phyloP scores from a whole-genome alignment of 2,888 invertebrate genomes.

The Carpatolechia fugitivella region DNA sequence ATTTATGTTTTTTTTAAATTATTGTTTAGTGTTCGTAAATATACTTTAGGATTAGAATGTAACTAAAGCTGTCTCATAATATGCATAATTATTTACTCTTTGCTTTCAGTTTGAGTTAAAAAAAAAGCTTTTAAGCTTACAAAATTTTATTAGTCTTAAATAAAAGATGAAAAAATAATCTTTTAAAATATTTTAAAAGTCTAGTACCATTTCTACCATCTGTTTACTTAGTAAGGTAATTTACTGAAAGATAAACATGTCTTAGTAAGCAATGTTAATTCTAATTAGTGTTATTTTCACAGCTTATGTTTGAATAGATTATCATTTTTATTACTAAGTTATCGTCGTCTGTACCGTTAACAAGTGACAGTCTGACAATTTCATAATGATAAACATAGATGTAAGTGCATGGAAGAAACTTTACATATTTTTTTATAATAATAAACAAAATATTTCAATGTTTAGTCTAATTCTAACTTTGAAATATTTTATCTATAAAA shows the following conservation, averaged over 20 bases:
- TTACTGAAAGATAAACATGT: slow-evolving; percentile 7
- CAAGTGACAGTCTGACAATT: slow-evolving; percentile 14
- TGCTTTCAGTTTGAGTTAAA: background rate
- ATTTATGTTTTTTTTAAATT: too few relatives aligned
- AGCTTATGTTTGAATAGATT: slow-evolving; percentile 11
- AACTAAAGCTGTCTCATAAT: too few relatives aligned
- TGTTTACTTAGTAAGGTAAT: slow-evolving; percentile 2
- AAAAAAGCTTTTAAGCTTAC: too few relatives aligned
- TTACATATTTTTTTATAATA: too few relatives aligned
- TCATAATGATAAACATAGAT: slow-evolving; percentile 9
- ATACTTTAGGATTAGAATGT: too few relatives aligned
- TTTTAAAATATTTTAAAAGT: background rate
- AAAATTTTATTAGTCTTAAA: too few relatives aligned
- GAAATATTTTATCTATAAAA: too few relatives aligned
- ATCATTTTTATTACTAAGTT: slow-evolving; percentile 18
- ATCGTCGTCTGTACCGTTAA: slow-evolving; percentile 14
- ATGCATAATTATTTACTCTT: too few relatives aligned
- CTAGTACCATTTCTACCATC: background rate
- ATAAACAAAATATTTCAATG: too few relatives aligned
- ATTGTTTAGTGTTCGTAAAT: too few relatives aligned
- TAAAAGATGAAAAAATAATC: too few relatives aligned
- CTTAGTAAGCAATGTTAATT: slow-evolving; percentile 6
- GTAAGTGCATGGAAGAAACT: background rate
- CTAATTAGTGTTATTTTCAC: slow-evolving; percentile 8
- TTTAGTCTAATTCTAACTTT: too few relatives aligned